Evolutionary conservation across 2,888 invertebrate species (phyloP), one percentile per base, ranked within the genome.

Genomic region (Macaria liturata): DNA sequence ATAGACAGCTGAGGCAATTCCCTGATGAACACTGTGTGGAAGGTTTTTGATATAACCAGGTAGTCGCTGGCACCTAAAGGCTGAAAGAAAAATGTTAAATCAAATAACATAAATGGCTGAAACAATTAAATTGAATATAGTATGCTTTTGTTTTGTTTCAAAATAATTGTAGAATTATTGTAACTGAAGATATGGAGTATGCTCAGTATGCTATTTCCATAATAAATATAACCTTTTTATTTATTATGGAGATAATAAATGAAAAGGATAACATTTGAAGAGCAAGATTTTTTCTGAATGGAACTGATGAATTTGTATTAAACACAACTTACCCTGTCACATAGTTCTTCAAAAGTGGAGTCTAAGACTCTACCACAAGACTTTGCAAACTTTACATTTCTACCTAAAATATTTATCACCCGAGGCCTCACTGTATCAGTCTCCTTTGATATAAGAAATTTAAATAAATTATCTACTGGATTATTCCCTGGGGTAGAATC

Each of bases 31-130:
- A 99, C 95, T 20, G 98, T 98, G 80, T 99, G 98, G 87, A 99
- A 99, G 67, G 96, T 96, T 84, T 98, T 97, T 4, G 97, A 95
- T 75, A 99, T 94, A 77, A 97, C 96, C 60, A 99, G 89, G 84
- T 99, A 99, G 91, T 99, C 99, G 74, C 96, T 96, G 7, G 99
- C 98, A 70, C 98, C 99, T 42, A 99, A 90, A 30, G 99, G 96
- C 96, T 97, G 84, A 81, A 89, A 83, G 1, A 0, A 42, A 20
- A 20, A 20, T 20, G 20, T 20, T 20, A 20, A 1, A 20, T 20
- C 20, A 20, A 2, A 20, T 20, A 20, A 20, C 20, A 20, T 20
- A 20, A 20, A 20, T 20, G 20, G 20, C 20, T 20, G 20, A 1
- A 20, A 20, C 1, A 20, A 20, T 20, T 20, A 20, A 1, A 20